phyloP scores from a whole-genome alignment of 37 sponge, comb jelly and placozoan species.

The Theonella swinhoei region DNA sequence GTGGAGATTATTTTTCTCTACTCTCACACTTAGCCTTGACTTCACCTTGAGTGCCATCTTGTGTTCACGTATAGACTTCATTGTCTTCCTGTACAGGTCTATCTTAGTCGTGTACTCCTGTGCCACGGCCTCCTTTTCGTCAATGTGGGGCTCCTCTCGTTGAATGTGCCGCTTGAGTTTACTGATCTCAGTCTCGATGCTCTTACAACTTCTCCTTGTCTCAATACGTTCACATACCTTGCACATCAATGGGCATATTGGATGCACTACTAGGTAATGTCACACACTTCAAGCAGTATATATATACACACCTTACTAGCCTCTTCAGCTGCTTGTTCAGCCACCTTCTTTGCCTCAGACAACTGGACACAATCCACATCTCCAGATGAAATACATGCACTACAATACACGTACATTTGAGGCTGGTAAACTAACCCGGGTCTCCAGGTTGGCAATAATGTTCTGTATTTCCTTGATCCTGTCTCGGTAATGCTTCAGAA shows the following conservation, averaged over 20 bases:
- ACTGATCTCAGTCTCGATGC: slow-evolving; percentile 69
- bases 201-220: slow-evolving; percentile 36
- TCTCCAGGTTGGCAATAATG: slow-evolving; percentile 8
- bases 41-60: slow-evolving; percentile 57
- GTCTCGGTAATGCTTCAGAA: slow-evolving; percentile 19
- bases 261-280: too few species aligned
- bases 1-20: too few species aligned
- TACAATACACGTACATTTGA: neutral
- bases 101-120: slow-evolving; percentile 54
- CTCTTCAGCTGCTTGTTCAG: neutral
- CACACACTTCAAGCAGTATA: neutral
- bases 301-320: slow-evolving; percentile 8
- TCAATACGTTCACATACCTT: slow-evolving; percentile 49
- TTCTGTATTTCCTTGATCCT: slow-evolving; percentile 26
- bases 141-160: slow-evolving; percentile 35
- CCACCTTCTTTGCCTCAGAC: neutral
- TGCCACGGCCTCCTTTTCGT: slow-evolving; percentile 33
- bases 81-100: slow-evolving; percentile 43
- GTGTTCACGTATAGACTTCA: slow-evolving; percentile 24
- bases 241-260: too few species aligned
- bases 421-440: neutral
- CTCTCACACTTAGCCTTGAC: too few species aligned
- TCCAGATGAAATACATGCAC: neutral
- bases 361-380: neutral
- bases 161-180: slow-evolving; percentile 53